Evolutionary conservation across 1,140 invertebrate species (phyloP), one percentile per base, ranked within the genome.

Genomic region (Drosophila setifemur): DNA sequence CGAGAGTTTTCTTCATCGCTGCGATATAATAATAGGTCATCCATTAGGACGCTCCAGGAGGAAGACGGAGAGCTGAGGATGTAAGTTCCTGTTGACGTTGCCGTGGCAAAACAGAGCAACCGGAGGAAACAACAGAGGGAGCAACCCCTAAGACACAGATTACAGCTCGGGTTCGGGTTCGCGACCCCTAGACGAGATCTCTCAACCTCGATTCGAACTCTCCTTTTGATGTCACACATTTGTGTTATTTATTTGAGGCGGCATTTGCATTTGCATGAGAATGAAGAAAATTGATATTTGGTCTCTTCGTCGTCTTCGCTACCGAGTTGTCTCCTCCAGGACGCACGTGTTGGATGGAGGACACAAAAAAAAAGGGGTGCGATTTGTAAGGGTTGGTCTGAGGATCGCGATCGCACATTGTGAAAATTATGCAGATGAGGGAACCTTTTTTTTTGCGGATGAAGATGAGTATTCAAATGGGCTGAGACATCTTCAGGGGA

Each of bases 391-490:
- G 76, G 82, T 75, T 87, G 78, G 0, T 69, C 39, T 4, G 14
- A 23, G 19, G 73, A 61, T 77, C 63, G 61, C 57, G 57, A 42
- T 61, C 58, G 29, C 79, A 72, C 48, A 78, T 85, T 79, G 82
- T 87, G 82, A 87, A 87, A 87, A 87, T 87, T 87, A 87, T 87
- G 82, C 82, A 87, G 69, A 85, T 85, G 73, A 86, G 63, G 45
- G 42, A 44, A 79, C 79, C 61, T 71, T 67, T 68, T 57, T 79
- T 75, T 55, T 68, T 45, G 37, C 58, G 44, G 75, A 79, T 50
- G 68, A 77, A 67, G 57, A 87, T 87, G 82, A 87, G 82, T 87
- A 87, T 87, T 87, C 82, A 87, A 87, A 87, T 85, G 75, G 69
- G 81, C 48, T 73, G 72, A 69, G 57, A 44, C 77, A 42, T 81